Base-by-base conservation (phyloP, 2,888 invertebrate genomes). In the Agriopis aurantiaria region DNA sequence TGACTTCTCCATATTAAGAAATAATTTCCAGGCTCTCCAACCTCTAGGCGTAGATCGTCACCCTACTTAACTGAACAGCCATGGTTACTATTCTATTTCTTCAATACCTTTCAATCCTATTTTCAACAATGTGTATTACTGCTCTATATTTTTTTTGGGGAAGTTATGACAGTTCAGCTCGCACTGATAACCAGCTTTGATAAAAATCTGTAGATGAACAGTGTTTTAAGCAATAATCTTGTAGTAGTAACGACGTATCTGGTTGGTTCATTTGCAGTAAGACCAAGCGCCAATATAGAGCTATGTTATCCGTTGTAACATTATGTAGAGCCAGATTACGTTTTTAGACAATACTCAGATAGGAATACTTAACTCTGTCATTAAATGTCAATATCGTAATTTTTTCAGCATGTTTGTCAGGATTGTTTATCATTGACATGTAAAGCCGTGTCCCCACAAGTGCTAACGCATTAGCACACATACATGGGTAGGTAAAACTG, bases 281-380 rank as follows among this genome's bases (percentile, higher is more conserved):
- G 62, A 71, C 46, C 63, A 60, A 61, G 66, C 65, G 61, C 11
- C 62, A 49, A 56, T 72, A 33, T 48, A 71, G 49, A 72, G 53
- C 55, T 60, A 53, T 56, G n/a, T n/a, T n/a, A 55, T 69, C 70
- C 61, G 67, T 65, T 71, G 68, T 72, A 71, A 70, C 57, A 12
- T 68, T 74, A 48, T 61, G 61, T 75, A 72, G 69, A 71, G 60
- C 70, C 71, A 72, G 71, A 61, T 68, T 77, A 73, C 69, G 74
- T 75, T 77, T 55, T 69, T 74, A 75, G 58, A 73, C 72, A 75
- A 75, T 77, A 77, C 75, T 75, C 74, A 72, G 61, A 68, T 72
- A 67, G 52, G 53, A 57, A 68, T 72, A 23, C 12, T 8, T 48
- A 60, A 57, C 14, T 61, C 65, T 14, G 46, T 49, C 23, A 52